Percentiles rank a stretch among this genome's conserved stretches.
These are phyloP conservation scores for Lobophora halterata DNA, from an alignment of 2,888 invertebrate genomes.

Conservation along the genomic window DNA sequence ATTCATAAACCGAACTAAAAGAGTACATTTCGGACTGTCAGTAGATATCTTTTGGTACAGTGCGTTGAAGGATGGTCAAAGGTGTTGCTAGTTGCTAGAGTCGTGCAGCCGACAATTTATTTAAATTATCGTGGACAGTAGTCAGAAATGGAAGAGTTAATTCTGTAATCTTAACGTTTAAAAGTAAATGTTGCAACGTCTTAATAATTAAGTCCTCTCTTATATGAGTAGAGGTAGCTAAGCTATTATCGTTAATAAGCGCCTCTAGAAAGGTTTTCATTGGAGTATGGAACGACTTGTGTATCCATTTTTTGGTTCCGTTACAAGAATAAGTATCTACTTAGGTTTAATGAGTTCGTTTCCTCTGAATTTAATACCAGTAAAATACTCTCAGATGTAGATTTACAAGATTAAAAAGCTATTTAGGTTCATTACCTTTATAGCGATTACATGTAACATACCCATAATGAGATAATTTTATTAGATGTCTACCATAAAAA, in stretches of 20 bases:
- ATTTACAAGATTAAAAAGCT: conserved; percentile 15
- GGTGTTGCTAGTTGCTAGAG: conserved; percentile 35
- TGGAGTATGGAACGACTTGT: conserved; percentile 16
- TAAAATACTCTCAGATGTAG: conserved; percentile 17
- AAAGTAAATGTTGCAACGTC: conserved; percentile 31
- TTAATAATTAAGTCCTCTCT: conserved; percentile 30
- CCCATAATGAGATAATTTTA: not conserved
- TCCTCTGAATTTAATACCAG: conserved; percentile 14
- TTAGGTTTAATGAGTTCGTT: conserved; percentile 23
- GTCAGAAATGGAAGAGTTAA: conserved; percentile 40
- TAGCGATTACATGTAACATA: conserved; percentile 4
- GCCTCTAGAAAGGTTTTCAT: conserved; percentile 28
- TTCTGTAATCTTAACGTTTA: conserved; percentile 27
- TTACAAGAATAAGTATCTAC: conserved; percentile 19
- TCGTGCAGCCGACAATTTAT: conserved; percentile 41
- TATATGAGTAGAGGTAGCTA: too few relatives aligned
- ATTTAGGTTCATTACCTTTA: conserved; percentile 7
- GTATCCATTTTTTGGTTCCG: conserved; percentile 13
- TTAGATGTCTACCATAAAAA: not conserved
- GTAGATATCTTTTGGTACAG: not conserved
- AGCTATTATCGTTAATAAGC: conserved; percentile 29
- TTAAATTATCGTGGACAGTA: conserved; percentile 47
- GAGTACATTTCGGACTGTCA: conserved; percentile 7
- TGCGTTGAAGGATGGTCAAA: conserved; percentile 16
- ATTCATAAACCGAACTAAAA: conserved; percentile 4